phyloP scores from a whole-genome alignment of 1,140 invertebrate genomes.

The Drosophila tristis region DNA sequence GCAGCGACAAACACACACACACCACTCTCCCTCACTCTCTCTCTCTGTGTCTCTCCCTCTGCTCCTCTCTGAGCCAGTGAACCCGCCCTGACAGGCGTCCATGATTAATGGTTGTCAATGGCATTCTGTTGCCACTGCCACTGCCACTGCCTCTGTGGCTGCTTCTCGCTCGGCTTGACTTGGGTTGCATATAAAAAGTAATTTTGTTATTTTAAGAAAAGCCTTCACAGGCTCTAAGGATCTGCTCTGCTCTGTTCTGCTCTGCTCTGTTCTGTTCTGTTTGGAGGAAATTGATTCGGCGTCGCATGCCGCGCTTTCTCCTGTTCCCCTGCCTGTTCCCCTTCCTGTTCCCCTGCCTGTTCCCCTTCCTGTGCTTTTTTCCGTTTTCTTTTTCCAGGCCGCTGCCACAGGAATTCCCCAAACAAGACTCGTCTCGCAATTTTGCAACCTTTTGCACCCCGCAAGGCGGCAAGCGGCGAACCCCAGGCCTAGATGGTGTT shows the following conservation, averaged over 20 bases:
- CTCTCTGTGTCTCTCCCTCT: background rate
- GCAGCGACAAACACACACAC: conserved; percentile 10
- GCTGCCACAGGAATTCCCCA: conserved; percentile 76
- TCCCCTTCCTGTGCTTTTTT: background rate
- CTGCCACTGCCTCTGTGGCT: conserved; percentile 30
- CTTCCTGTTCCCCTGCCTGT: too few relatives aligned
- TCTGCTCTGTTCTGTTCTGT: conserved; percentile 22
- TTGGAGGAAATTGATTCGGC: conserved; percentile 77
- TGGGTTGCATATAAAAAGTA: conserved; percentile 75
- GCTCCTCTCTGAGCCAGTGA: conserved; percentile 27
- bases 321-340: too few relatives aligned
- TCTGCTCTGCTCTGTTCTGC: conserved; percentile 14
- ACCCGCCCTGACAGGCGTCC: conserved; percentile 82
- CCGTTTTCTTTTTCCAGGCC: conserved; percentile 56
- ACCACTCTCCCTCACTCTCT: conserved; percentile 30
- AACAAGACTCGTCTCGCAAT: conserved; percentile 62
- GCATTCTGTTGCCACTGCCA: conserved; percentile 59
- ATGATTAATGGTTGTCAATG: conserved; percentile 84
- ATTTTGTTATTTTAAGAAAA: conserved; percentile 84
- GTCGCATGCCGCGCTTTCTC: conserved; percentile 45
- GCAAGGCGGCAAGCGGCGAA: conserved; percentile 22
- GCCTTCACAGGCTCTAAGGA: conserved; percentile 56
- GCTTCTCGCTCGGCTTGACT: conserved; percentile 26
- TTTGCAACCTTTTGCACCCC: conserved; percentile 79
- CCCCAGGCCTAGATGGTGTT: conserved; percentile 55